A percentile compares a stretch with the other conserved stretches of the same genome.
phyloP scores from a whole-genome alignment of 2,797 vertebrate species.

The Thaleichthys pacificus region DNA sequence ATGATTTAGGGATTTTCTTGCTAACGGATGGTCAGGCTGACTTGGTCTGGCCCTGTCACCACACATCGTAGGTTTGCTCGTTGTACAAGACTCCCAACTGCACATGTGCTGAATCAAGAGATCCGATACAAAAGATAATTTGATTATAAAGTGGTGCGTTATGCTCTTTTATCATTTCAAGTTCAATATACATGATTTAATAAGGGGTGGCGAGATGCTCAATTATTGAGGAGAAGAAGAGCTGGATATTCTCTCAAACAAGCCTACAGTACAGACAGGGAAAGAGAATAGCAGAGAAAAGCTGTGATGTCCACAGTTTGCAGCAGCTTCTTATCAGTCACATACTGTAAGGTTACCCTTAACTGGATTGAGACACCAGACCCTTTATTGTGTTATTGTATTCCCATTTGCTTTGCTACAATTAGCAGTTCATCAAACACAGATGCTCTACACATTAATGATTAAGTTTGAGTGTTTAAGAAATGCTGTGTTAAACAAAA shows the following conservation, averaged over 20 bases:
- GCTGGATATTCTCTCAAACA: conserved; percentile 68
- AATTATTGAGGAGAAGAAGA: conserved; percentile 78
- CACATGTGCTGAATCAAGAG: conserved; percentile 70
- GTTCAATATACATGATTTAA: conserved; percentile 71
- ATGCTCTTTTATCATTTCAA: conserved; percentile 79
- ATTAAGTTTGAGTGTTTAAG: conserved; percentile 52
- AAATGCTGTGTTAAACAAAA: conserved; percentile 57
- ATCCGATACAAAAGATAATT: conserved; percentile 73
- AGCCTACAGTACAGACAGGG: conserved; percentile 60
- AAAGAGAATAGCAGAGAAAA: conserved; percentile 65
- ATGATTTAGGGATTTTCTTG: conserved; percentile 56
- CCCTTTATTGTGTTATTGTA: conserved; percentile 2
- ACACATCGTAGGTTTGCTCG: conserved; percentile 54
- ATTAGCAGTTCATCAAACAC: conserved; percentile 7
- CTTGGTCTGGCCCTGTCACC: conserved; percentile 39
- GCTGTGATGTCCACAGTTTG: too few relatives aligned
- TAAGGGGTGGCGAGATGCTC: conserved; percentile 68
- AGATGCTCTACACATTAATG: conserved; percentile 54
- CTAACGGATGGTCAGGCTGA: conserved; percentile 48
- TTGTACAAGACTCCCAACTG: conserved; percentile 57
- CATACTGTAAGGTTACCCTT: background rate
- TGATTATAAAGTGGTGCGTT: conserved; percentile 75
- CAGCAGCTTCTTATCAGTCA: background rate
- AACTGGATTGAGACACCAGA: conserved; percentile 1
- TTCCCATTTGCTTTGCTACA: conserved; percentile 20